Base-by-base conservation (phyloP, 1,140 invertebrate genomes). In the Antheraea mylitta region DNA sequence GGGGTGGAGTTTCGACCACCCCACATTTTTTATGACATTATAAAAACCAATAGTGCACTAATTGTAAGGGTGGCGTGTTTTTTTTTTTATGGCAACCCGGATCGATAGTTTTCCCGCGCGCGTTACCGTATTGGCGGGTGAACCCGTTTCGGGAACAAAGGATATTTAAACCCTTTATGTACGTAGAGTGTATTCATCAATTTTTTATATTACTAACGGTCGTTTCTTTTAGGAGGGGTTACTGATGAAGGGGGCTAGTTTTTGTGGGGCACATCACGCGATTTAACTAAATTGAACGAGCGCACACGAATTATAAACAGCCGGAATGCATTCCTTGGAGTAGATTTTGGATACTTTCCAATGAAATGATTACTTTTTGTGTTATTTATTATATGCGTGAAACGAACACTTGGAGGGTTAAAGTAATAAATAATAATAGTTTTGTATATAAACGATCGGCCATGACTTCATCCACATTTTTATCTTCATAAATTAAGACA, bases 121-220 rank as follows among this genome's bases (percentile, higher is more conserved):
- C 68, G 67, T 10, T n/a, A 18, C 74, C 74, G 78, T 76, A 86
- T 86, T 81, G 83, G 83, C 73, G 73, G 38, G 76, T 73, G 42
- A 63, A 84, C 77, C 73, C 71, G 82, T 81, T 64, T 80, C 64
- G 72, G 18, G 48, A 80, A 87, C 84, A 87, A 87, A 79, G 78
- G 74, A 42, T 7, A 0, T 67, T 42, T 60, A 77, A 69, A 78
- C 74, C 79, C 73, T 85, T 88, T 89, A 89, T 88, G 73, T 89
- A 89, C 22, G 22, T 30, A 30, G 81, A 83, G 76, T 68, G 82
- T 84, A 86, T 87, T 87, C 85, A 88, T 87, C 74, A 76, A 85
- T 86, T 89, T 88, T 89, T 86, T 86, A 42, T 73, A 73, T 79
- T 70, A 73, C 60, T 83, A 89, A 89, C 87, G 87, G 85, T 87